Base-by-base conservation (phyloP, 2,888 invertebrate genomes). In the Barypeithes pellucidus region DNA sequence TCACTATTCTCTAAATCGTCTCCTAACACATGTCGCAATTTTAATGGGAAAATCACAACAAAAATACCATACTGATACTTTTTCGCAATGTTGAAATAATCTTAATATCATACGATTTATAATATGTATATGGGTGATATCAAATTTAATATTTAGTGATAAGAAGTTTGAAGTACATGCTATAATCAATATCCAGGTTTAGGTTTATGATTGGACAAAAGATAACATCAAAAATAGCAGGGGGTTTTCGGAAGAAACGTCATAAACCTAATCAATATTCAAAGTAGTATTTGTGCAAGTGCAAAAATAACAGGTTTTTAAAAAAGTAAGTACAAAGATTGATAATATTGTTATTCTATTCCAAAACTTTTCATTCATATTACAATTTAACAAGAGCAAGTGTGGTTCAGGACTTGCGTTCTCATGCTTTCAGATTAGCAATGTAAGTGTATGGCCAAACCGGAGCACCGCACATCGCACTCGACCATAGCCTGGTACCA, bases 131-230 rank as follows among this genome's bases (percentile, higher is more conserved):
- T 29, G 29, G 29, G 7, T 29, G 29, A 29, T 29, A 29, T 29
- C 7, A 29, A 29, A 29, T 29, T 29, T 29, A 5, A 9, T 5
- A 29, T 29, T 29, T 29, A 29, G 20, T 18, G 60, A 60, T 60
- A 60, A 60, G n/a, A 18, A 1, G 7, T 36, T 43, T 45, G 47
- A 62, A 47, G 62, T 62, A 62, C 29, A 1, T n/a, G n/a, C n/a
- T 39, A 4, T 41, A 60, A 60, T 60, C 60, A 39, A 60, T 60
- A 60, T 59, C 22, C 22, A 12, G 41, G 41, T 11, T 14, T 60
- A 20, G 20, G 41, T 29, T 8, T 1, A 29, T 39, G 60, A 60
- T 60, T 60, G 20, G 20, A 1, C n/a, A 11, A 60, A 41, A 41
- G 50, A 24, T 50, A 24, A 50, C 22, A 50, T 12, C 0, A 50